These are phyloP conservation scores for Ascaphus truei DNA, from an alignment of 2,113 vertebrate species.

Conservation along the genomic window DNA sequence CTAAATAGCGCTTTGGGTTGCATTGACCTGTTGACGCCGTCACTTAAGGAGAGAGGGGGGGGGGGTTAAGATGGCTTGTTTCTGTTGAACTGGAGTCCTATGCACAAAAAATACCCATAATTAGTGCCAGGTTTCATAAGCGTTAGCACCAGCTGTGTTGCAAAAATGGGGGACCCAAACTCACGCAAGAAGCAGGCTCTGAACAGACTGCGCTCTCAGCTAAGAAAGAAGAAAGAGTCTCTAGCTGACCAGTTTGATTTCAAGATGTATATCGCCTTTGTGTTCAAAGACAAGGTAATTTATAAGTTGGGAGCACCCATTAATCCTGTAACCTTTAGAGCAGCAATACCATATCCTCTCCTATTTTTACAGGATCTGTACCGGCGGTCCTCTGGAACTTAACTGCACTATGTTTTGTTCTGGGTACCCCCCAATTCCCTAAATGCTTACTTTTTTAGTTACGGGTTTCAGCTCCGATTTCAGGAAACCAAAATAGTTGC, in stretches of 20 bases:
- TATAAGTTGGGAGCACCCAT: too few species aligned
- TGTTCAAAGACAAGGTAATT: conserved; percentile 98
- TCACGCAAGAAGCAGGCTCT: conserved; percentile 98
- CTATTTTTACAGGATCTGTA: too few species aligned
- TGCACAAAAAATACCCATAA: conserved; percentile 65
- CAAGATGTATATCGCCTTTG: conserved; percentile 99
- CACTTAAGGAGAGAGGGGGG: too few species aligned
- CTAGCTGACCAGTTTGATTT: conserved; percentile 99
- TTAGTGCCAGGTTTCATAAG: conserved; percentile 70
- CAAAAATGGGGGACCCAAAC: conserved; percentile 97
- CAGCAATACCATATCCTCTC: too few species aligned
- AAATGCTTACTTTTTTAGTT: too few species aligned
- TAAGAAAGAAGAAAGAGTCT: conserved; percentile 99
- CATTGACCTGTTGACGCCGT: conserved; percentile 59
- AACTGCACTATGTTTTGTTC: too few species aligned
- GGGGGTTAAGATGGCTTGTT: conserved; percentile 72
- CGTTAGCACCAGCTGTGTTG: conserved; percentile 74
- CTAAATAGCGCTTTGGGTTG: conserved; percentile 59
- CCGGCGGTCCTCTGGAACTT: too few species aligned
- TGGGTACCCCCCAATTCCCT: too few species aligned
- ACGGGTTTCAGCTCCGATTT: too few species aligned
- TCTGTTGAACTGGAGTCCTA: conserved; percentile 78
- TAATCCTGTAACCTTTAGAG: too few species aligned
- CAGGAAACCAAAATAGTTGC: too few species aligned
- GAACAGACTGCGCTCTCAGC: conserved; percentile 98